Percentiles rank a stretch among this genome's conserved stretches.
Evolutionary conservation across 2,113 vertebrate species (phyloP).

Genomic region (Amblyopsis rosae): DNA sequence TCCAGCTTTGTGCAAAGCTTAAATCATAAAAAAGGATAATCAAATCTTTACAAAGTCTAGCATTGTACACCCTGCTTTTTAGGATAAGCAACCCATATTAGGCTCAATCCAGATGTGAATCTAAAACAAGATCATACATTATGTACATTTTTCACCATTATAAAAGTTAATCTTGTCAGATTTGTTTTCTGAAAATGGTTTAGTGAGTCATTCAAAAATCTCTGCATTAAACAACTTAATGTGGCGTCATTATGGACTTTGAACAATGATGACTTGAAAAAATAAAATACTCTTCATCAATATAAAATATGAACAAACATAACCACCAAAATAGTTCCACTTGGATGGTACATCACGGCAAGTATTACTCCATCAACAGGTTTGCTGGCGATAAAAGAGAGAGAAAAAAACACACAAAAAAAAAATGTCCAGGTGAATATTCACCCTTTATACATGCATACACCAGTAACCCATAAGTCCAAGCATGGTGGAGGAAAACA

Average conservation of each 20-base stretch:
- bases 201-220: background rate
- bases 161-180: background rate
- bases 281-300: background rate
- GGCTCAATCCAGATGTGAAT: background rate
- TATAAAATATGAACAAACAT: conserved; percentile 17
- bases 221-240: background rate
- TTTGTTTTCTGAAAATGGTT: background rate
- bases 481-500: background rate
- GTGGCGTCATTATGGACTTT: background rate
- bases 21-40: background rate
- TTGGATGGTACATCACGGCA: background rate
- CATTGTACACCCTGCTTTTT: background rate
- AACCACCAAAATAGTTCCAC: conserved; percentile 1
- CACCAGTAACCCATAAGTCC: background rate
- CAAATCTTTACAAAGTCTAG: background rate
- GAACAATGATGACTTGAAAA: background rate
- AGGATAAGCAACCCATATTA: background rate
- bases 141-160: background rate
- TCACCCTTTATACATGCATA: background rate
- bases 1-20: background rate
- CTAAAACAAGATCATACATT: background rate
- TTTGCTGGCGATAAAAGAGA: conserved; percentile 17
- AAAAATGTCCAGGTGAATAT: conserved; percentile 19
- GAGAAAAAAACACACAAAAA: background rate
- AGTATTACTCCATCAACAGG: background rate